phyloP scores from a whole-genome alignment of 2,113 vertebrate species.

The Tretioscincus oriximinensis region DNA sequence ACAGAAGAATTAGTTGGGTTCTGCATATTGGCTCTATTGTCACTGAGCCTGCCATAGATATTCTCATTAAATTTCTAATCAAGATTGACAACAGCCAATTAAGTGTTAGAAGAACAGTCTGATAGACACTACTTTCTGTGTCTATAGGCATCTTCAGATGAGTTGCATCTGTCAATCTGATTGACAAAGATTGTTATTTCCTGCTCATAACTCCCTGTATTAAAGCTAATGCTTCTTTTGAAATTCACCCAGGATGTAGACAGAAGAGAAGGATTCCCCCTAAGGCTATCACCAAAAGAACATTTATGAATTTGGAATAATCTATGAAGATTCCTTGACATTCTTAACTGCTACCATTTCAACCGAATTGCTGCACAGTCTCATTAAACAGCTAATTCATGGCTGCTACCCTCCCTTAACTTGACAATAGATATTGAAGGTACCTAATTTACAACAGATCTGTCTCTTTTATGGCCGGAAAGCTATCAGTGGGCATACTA shows the following conservation, averaged over 20 bases:
- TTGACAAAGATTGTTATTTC: slow-evolving; percentile 63
- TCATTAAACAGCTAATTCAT: slow-evolving; percentile 21
- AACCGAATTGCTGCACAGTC: slow-evolving; percentile 4
- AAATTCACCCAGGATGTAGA: slow-evolving; percentile 36
- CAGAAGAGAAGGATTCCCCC: slow-evolving; percentile 30
- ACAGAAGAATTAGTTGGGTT: slow-evolving; percentile 35
- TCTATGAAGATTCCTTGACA: slow-evolving; percentile 46
- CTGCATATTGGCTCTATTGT: slow-evolving; percentile 34
- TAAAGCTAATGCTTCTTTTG: slow-evolving; percentile 48
- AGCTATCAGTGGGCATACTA: slow-evolving; percentile 63
- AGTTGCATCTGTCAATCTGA: slow-evolving; percentile 64
- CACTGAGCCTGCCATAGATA: slow-evolving; percentile 33
- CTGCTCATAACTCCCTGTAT: slow-evolving; percentile 55
- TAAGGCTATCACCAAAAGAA: slow-evolving; percentile 2
- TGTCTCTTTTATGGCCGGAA: slow-evolving; percentile 80
- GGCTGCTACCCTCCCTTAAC: slow-evolving; percentile 19
- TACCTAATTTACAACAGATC: slow-evolving; percentile 74
- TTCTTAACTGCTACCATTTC: slow-evolving; percentile 41
- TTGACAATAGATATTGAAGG: slow-evolving; percentile 21
- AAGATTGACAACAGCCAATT: slow-evolving; percentile 57
- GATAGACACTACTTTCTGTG: slow-evolving; percentile 58
- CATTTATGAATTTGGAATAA: slow-evolving; percentile 56
- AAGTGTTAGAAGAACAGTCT: slow-evolving; percentile 67
- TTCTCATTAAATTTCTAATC: slow-evolving; percentile 49
- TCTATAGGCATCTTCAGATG: slow-evolving; percentile 65